phyloP scores from a whole-genome alignment of 2,113 vertebrate species.

The Cygnus buccinator region DNA sequence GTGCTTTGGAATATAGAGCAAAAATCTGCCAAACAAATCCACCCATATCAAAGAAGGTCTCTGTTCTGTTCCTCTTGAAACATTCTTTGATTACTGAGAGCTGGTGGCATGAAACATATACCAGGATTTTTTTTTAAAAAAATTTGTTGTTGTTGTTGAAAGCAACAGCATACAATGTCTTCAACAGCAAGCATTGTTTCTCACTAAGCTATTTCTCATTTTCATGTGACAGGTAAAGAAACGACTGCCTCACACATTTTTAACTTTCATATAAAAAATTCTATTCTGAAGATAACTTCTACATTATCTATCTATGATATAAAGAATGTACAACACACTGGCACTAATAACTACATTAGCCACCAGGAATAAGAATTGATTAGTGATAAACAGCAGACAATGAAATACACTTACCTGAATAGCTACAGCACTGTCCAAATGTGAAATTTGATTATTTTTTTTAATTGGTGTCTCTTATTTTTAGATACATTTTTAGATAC shows the following conservation, averaged over 20 bases:
- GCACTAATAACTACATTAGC: background rate
- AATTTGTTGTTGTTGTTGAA: background rate
- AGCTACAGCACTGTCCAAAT: background rate
- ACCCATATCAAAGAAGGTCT: slow-evolving; percentile 2
- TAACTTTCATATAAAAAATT: slow-evolving; percentile 21
- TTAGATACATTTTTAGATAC: background rate
- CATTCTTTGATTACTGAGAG: background rate
- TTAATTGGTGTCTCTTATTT: background rate
- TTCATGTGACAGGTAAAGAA: slow-evolving; percentile 13
- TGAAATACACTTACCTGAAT: background rate
- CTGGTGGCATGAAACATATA: slow-evolving; percentile 10
- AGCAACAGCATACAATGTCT: background rate
- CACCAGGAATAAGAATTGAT: background rate
- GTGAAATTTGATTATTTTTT: background rate
- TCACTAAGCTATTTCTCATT: slow-evolving; percentile 18
- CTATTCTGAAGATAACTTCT: background rate
- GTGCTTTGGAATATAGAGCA: background rate
- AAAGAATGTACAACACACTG: background rate
- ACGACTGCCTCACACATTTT: background rate
- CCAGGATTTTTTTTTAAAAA: background rate
- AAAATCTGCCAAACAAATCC: slow-evolving; percentile 42
- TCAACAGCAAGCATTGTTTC: slow-evolving; percentile 19
- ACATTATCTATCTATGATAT: background rate
- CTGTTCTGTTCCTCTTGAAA: slow-evolving; percentile 13
- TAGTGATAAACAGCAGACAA: background rate